phyloP scores from a whole-genome alignment of 2,888 invertebrate species.

The Cheilosia pagana region DNA sequence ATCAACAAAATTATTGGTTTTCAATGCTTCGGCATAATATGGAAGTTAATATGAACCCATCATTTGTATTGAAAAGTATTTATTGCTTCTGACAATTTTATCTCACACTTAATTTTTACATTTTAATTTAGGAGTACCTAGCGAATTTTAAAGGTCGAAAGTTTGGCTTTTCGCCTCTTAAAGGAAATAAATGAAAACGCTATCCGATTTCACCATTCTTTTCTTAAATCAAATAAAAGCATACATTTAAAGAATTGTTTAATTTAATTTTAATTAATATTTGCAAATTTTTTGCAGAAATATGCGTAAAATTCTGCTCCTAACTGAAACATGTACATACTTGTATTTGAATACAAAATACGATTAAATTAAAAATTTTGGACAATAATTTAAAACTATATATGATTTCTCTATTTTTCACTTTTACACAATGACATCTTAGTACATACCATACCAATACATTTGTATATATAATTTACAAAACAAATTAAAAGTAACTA shows the following conservation, averaged over 20 bases:
- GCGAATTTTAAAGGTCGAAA: too few species aligned
- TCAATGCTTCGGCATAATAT: too few species aligned
- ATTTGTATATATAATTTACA: conserved; percentile 9
- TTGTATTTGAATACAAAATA: background rate
- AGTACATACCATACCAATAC: background rate
- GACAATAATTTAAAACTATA: conserved; percentile 59
- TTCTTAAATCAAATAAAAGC: background rate
- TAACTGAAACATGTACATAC: background rate
- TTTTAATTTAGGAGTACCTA: too few species aligned
- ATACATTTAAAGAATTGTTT: too few species aligned
- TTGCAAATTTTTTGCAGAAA: too few species aligned
- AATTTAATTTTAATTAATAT: too few species aligned
- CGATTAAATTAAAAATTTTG: conserved; percentile 27
- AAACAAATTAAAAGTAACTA: conserved; percentile 43
- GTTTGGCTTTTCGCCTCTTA: background rate
- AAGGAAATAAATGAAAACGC: background rate
- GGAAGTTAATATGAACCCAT: too few species aligned
- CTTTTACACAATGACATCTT: conserved; percentile 10
- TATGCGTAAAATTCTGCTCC: background rate
- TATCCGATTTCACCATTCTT: background rate
- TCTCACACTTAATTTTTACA: too few species aligned
- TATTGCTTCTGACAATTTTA: too few species aligned
- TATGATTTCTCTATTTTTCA: conserved; percentile 13
- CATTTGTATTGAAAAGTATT: too few species aligned
- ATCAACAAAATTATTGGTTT: too few species aligned